Evolutionary conservation across 1,140 invertebrate species (phyloP), one percentile per base, ranked within the genome.

Genomic region (Drosophila setifemur): DNA sequence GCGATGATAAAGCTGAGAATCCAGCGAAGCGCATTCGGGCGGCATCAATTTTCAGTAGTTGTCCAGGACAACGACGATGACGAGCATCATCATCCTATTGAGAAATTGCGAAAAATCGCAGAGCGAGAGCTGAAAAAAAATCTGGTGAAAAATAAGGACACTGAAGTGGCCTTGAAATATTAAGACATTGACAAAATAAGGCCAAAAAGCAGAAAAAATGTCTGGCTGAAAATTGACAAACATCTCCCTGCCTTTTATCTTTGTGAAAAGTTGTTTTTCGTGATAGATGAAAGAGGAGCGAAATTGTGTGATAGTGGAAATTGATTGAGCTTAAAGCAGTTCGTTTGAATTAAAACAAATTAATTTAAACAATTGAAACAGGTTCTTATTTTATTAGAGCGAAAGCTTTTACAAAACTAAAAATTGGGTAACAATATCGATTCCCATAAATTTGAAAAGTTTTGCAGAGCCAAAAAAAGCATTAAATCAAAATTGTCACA

Each of bases 41-140:
- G 28, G 79, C 79, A 85, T 83, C 79, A 83, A 83, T 83, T 83
- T 83, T 83, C 79, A 74, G 53, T 72, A 79, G 79, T 83, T 85
- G 79, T 63, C 79, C 74, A 29, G 74, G 79, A 63, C 79, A 78
- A 79, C 76, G 47, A 39, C 16, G 40, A 52, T 42, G 47, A 67
- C 52, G 66, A 48, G 2, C 66, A 47, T 40, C 35, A 33, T 48
- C 67, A 73, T 42, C 28, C 64, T 44, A 50, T 57, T 60, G 35
- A 50, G 33, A 70, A 73, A 73, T 83, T 77, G 69, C 42, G 39
- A 69, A 70, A 77, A 82, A 77, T 73, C 50, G 52, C 29, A 19
- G 11, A 23, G 21, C n/a, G 21, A 23, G 21, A 23, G 5, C 21
- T 3, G 16, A 2, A 28, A 52, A 29, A 16, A 53, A 52, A 52